Evolutionary conservation across 1,140 invertebrate species (phyloP).

Genomic region (Diachasmimorpha longicaudata): DNA sequence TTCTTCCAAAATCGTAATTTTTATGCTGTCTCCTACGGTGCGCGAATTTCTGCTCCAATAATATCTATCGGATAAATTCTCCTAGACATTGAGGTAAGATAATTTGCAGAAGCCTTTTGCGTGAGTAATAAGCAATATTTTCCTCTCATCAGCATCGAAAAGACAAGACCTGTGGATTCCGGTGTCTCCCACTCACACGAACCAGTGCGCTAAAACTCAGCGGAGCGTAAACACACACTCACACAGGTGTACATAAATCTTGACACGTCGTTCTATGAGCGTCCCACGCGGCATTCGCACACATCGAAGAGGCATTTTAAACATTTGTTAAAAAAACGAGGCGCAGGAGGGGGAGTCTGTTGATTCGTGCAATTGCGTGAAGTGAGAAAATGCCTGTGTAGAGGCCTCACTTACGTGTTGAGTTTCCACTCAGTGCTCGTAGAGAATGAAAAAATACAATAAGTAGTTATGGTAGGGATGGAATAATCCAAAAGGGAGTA

Average conservation of each 20-base stretch:
- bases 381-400: not conserved
- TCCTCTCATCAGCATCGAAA: not conserved
- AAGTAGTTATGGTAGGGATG: conserved; percentile 12
- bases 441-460: not conserved
- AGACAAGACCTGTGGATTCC: not conserved
- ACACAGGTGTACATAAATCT: not conserved
- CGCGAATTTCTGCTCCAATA: too few relatives aligned
- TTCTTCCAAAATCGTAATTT: too few relatives aligned
- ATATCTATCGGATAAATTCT: too few relatives aligned
- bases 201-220: not conserved
- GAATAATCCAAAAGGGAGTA: not conserved
- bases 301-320: not conserved
- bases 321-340: not conserved
- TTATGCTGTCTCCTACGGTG: too few relatives aligned
- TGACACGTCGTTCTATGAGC: not conserved
- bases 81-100: too few relatives aligned
- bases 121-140: too few relatives aligned
- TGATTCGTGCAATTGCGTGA: not conserved
- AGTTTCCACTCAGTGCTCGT: not conserved
- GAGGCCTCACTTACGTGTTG: not conserved
- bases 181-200: not conserved
- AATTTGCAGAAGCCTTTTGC: too few relatives aligned
- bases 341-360: not conserved
- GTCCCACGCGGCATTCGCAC: not conserved
- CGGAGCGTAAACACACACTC: not conserved